Evolutionary conservation across 1,140 invertebrate species (phyloP).

Genomic region (Melanaphis sacchari): DNA sequence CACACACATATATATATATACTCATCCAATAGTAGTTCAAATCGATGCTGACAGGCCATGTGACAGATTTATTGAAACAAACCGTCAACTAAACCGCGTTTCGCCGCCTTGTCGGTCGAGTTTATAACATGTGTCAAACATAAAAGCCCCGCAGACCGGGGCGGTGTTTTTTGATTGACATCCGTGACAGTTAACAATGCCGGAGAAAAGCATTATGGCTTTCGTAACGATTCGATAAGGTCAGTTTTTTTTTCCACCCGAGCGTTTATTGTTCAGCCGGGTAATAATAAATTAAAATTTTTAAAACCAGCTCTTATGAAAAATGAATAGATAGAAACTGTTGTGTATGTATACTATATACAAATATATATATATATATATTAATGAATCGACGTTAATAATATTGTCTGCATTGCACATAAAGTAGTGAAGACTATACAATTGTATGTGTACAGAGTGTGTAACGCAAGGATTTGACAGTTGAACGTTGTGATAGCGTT

Average conservation of each 20-base stretch:
- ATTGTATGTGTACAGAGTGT: neutral
- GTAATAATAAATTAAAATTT: slow-evolving; percentile 49
- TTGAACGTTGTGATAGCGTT: neutral
- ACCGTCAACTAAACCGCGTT: slow-evolving; percentile 47
- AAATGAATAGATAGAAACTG: slow-evolving; percentile 1
- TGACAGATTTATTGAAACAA: slow-evolving; percentile 61
- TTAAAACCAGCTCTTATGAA: neutral
- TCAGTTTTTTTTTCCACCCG: slow-evolving; percentile 29
- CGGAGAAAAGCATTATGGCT: slow-evolving; percentile 1
- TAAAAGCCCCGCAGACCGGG: slow-evolving; percentile 21
- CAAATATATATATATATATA: neutral
- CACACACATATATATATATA: neutral
- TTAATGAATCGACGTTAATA: neutral
- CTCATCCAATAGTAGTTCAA: slow-evolving; percentile 24
- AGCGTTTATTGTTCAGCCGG: slow-evolving; percentile 46
- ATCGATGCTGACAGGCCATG: slow-evolving; percentile 60
- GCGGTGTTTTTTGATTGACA: slow-evolving; percentile 47
- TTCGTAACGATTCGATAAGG: slow-evolving; percentile 52
- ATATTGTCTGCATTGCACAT: neutral
- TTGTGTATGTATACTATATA: neutral
- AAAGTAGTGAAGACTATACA: neutral
- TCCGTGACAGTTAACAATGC: slow-evolving; percentile 53
- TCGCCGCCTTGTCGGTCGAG: slow-evolving; percentile 10
- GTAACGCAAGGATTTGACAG: neutral
- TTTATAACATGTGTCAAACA: slow-evolving; percentile 55